These are phyloP conservation scores for Clistopyga incitator DNA, from an alignment of 2,888 invertebrate species.

Conservation along the genomic window DNA sequence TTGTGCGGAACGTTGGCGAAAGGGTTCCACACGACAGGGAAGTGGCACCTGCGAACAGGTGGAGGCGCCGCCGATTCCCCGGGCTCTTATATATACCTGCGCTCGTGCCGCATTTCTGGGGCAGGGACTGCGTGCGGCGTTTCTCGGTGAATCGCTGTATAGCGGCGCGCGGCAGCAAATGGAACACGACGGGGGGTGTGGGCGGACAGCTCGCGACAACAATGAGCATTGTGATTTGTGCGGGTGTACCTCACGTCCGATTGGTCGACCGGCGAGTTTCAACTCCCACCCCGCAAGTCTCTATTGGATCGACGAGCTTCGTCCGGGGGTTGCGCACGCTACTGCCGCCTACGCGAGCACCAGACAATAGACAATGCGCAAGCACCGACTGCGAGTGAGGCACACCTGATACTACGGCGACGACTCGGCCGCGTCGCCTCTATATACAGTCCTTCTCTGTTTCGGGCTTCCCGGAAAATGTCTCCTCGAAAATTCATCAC, in stretches of 20 bases:
- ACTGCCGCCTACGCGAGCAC: slow-evolving; percentile 73
- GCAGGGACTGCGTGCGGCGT: slow-evolving; percentile 53
- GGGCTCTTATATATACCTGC: slow-evolving; percentile 40
- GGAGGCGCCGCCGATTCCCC: slow-evolving; percentile 53
- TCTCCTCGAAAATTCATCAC: slow-evolving; percentile 6
- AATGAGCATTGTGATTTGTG: slow-evolving; percentile 85
- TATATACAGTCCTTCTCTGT: not conserved
- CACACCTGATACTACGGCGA: slow-evolving; percentile 51
- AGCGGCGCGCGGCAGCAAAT: slow-evolving; percentile 38
- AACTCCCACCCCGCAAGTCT: slow-evolving; percentile 75
- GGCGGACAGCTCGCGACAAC: slow-evolving; percentile 83
- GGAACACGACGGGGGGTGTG: slow-evolving; percentile 75
- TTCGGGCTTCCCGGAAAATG: slow-evolving; percentile 30
- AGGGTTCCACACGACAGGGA: slow-evolving; percentile 50
- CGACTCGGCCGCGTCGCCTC: slow-evolving; percentile 8
- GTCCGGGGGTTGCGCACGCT: slow-evolving; percentile 74
- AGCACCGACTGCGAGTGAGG: slow-evolving; percentile 56
- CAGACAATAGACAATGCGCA: slow-evolving; percentile 82
- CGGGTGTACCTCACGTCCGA: slow-evolving; percentile 79
- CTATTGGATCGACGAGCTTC: slow-evolving; percentile 76
- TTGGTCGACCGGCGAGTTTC: slow-evolving; percentile 74
- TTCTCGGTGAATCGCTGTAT: slow-evolving; percentile 56
- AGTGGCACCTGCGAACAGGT: slow-evolving; percentile 63
- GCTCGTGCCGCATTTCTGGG: slow-evolving; percentile 48
- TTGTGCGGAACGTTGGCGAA: slow-evolving; percentile 33